A percentile compares a stretch with the other conserved stretches of the same genome.
phyloP scores from a whole-genome alignment of 2,888 invertebrate species.

The Schrankia costaestrigalis region DNA sequence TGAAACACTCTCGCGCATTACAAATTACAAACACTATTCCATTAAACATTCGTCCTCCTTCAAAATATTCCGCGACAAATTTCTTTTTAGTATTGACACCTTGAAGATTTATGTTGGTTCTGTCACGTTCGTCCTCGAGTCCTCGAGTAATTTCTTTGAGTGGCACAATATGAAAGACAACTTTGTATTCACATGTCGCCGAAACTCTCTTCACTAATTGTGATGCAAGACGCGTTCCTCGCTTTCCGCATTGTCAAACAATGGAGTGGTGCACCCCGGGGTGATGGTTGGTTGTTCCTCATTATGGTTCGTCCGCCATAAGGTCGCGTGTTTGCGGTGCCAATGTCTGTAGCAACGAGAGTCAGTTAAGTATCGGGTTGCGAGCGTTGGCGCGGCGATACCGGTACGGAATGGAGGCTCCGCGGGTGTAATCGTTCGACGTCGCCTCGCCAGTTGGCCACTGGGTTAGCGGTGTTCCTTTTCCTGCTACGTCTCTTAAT shows the following conservation, averaged over 20 bases:
- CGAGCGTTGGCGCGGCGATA: slow-evolving; percentile 61
- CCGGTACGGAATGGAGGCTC: slow-evolving; percentile 71
- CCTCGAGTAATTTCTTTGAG: slow-evolving; percentile 54
- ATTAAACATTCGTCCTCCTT: slow-evolving; percentile 40
- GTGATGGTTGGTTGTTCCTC: slow-evolving; percentile 55
- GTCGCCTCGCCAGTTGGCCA: slow-evolving; percentile 75
- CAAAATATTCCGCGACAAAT: slow-evolving; percentile 41
- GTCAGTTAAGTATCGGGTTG: slow-evolving; percentile 44
- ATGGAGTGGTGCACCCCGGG: slow-evolving; percentile 63
- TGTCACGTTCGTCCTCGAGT: slow-evolving; percentile 58
- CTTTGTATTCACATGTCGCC: slow-evolving; percentile 71
- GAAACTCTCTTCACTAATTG: slow-evolving; percentile 75
- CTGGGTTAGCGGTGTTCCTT: slow-evolving; percentile 78
- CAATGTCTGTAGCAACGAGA: slow-evolving; percentile 47
- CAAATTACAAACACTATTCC: slow-evolving; percentile 52
- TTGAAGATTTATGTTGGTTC: slow-evolving; percentile 32
- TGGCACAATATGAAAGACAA: slow-evolving; percentile 50
- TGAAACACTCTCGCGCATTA: slow-evolving; percentile 53
- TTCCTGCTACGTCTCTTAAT: slow-evolving; percentile 73
- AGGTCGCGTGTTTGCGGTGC: slow-evolving; percentile 37
- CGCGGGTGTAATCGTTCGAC: slow-evolving; percentile 61
- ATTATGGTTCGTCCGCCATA: slow-evolving; percentile 44
- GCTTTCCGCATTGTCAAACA: slow-evolving; percentile 73
- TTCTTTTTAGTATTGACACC: slow-evolving; percentile 45
- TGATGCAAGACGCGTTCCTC: slow-evolving; percentile 64